phyloP scores from a whole-genome alignment of 2,888 invertebrate genomes.

The Aricia artaxerxes region DNA sequence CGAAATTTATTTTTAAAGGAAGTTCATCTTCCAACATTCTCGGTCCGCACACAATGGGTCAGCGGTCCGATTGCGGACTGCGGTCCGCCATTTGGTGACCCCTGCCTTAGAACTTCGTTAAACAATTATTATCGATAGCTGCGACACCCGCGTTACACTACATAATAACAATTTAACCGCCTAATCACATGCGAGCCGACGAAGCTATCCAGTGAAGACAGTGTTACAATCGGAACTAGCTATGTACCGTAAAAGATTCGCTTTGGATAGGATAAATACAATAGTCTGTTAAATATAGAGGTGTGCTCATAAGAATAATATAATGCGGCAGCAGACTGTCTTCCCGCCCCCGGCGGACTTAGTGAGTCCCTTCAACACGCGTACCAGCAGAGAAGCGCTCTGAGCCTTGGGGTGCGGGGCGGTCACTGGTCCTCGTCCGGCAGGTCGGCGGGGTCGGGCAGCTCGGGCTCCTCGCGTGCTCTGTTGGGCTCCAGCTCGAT shows the following conservation, averaged over 20 bases:
- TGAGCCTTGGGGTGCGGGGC: slow-evolving; percentile 46
- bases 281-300: neutral
- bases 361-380: slow-evolving; percentile 30
- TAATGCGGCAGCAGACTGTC: slow-evolving; percentile 6
- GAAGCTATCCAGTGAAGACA: neutral
- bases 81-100: too few species aligned
- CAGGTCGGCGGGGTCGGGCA: slow-evolving; percentile 46
- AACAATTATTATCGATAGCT: neutral
- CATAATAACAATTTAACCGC: neutral
- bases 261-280: neutral
- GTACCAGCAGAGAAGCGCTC: slow-evolving; percentile 52
- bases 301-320: slow-evolving; percentile 18
- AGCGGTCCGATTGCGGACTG: too few species aligned
- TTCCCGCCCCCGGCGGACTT: neutral
- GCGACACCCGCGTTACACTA: neutral
- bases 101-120: neutral
- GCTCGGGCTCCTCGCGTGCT: slow-evolving; percentile 54
- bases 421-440: slow-evolving; percentile 55
- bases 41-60: too few species aligned
- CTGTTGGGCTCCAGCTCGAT: slow-evolving; percentile 82
- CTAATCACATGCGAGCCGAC: neutral
- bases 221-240: neutral
- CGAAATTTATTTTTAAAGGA: too few species aligned
- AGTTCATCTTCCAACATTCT: too few species aligned
- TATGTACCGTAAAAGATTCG: neutral